phyloP scores from a whole-genome alignment of 2,888 invertebrate genomes.

The Perizoma affinitatum region DNA sequence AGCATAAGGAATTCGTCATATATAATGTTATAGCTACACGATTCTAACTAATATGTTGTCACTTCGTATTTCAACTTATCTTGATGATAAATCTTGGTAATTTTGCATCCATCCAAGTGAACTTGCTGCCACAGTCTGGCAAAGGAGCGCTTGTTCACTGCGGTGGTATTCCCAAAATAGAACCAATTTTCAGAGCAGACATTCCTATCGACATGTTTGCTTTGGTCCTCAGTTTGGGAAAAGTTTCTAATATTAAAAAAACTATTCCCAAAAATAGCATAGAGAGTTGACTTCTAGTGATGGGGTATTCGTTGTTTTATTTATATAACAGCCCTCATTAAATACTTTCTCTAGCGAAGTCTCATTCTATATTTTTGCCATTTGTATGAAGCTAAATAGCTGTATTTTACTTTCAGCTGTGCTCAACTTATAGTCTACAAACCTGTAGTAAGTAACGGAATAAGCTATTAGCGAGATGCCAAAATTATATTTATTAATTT shows the following conservation, averaged over 20 bases:
- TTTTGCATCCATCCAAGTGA: slow-evolving; percentile 1
- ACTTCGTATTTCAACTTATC: slow-evolving; percentile 5
- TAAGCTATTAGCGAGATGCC: slow-evolving; percentile 17
- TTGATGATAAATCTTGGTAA: slow-evolving; percentile 2
- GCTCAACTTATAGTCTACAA: neutral
- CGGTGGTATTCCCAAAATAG: too few species aligned
- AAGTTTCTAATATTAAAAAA: too few species aligned
- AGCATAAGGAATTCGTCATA: neutral
- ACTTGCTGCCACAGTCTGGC: neutral
- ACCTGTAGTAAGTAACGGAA: slow-evolving; percentile 23
- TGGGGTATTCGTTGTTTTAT: too few species aligned
- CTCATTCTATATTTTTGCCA: too few species aligned
- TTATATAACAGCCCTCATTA: too few species aligned
- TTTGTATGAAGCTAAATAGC: neutral
- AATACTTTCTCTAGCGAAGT: too few species aligned
- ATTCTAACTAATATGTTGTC: slow-evolving; percentile 7
- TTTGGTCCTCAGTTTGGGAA: too few species aligned
- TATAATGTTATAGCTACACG: slow-evolving; percentile 4
- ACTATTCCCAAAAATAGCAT: too few species aligned
- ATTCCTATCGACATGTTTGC: too few species aligned
- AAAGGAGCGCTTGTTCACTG: neutral
- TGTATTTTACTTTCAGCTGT: neutral
- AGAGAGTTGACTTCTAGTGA: too few species aligned
- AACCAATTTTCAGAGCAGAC: too few species aligned
- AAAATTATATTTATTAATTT: slow-evolving; percentile 29